These are phyloP conservation scores for Cerceris rybyensis DNA, from an alignment of 2,888 invertebrate species.

Conservation along the genomic window DNA sequence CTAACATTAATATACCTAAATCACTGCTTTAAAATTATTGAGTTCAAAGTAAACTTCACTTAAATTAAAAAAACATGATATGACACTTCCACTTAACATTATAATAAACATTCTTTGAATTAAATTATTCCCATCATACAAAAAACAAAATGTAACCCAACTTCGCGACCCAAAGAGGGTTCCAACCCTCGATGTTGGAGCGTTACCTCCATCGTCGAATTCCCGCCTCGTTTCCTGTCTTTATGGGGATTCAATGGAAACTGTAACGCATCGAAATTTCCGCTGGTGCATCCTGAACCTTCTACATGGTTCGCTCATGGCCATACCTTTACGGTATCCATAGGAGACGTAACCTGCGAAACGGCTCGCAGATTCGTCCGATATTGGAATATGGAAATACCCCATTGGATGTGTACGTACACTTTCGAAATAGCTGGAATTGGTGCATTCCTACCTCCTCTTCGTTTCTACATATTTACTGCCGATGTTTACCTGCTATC, in stretches of 20 bases:
- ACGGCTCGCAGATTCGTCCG: conserved; percentile 27
- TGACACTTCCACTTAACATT: too few relatives aligned
- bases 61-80: too few relatives aligned
- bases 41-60: too few relatives aligned
- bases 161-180: too few relatives aligned
- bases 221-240: conserved; percentile 6
- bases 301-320: background rate
- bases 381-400: conserved; percentile 57
- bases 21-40: too few relatives aligned
- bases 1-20: too few relatives aligned
- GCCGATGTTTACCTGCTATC: conserved; percentile 49
- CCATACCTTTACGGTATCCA: background rate
- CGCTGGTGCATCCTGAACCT: background rate
- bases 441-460: conserved; percentile 21
- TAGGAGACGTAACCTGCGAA: conserved; percentile 4
- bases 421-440: conserved; percentile 31
- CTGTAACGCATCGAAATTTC: conserved; percentile 31
- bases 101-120: too few relatives aligned
- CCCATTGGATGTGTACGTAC: conserved; percentile 21
- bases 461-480: conserved; percentile 38
- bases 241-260: conserved; percentile 26
- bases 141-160: too few relatives aligned
- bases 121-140: too few relatives aligned
- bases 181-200: background rate
- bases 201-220: background rate